Base-by-base conservation (phyloP, 2,113 vertebrate species). In the Anser cygnoides region DNA sequence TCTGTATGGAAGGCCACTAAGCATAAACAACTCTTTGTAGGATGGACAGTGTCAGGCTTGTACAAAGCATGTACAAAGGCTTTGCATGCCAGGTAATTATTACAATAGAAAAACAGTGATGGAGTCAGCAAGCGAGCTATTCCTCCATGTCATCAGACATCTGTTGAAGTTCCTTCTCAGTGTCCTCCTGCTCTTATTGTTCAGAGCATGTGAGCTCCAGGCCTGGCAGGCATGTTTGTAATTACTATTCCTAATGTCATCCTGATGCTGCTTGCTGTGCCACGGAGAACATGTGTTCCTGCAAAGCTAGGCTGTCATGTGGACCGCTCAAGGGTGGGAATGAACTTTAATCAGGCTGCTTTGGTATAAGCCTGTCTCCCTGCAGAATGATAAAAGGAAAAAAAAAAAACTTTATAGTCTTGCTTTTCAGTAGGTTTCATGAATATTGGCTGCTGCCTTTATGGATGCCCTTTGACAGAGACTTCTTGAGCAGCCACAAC, bases 151-250 rank as follows among this genome's bases (percentile, higher is more conserved):
- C 59, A 14, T 86, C 39, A 63, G 63, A 65, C 22, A 22, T 93
- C 68, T 92, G 59, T 2, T 79, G 46, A 81, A 78, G 76, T 68
- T 35, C 43, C 21, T 72, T 65, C 70, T 84, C 49, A 5, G 0
- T 46, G 83, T 85, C 39, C 31, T 84, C 84, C 61, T 93, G 83
- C 49, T 88, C 61, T 49, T 61, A 54, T 10, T 84, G 43, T 93
- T 95, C 4, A 25, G 90, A 90, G 70, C 72, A 16, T 61, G 57
- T 65, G 79, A 91, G 57, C 85, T 94, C 46, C 46, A 86, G 62
- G 72, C 90, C 92, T 62, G 73, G 76, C 88, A 90, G 92, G 92
- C 93, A 79, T 61, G 61, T 75, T 87, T 66, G 61, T 78, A 72
- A 94, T 96, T 84, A 74, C 33, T 22, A 54, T 63, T 78, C 68